phyloP scores from a whole-genome alignment of 1,140 invertebrate genomes.

The Bombus difficillimus region DNA sequence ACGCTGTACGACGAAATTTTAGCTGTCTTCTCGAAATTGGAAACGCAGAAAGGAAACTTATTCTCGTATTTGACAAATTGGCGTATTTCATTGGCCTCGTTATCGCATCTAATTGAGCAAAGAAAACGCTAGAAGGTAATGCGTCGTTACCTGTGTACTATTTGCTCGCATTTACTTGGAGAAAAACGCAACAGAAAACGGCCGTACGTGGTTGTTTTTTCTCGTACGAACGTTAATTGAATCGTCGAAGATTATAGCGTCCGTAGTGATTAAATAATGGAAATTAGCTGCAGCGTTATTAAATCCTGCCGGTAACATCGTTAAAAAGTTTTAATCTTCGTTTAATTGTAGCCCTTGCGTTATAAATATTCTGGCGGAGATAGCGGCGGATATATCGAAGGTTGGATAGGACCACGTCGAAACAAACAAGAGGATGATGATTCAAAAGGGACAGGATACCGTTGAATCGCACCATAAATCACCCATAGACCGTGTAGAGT shows the following conservation, averaged over 20 bases:
- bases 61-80: not conserved
- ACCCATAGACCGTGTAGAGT: not conserved
- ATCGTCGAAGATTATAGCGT: slow-evolving; percentile 7
- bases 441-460: not conserved
- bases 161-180: not conserved
- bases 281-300: not conserved
- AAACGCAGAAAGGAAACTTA: not conserved
- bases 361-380: not conserved
- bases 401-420: not conserved
- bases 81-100: not conserved
- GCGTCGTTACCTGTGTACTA: not conserved
- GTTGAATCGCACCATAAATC: slow-evolving; percentile 34
- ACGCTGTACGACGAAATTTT: not conserved
- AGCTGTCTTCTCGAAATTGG: not conserved
- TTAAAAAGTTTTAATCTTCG: not conserved
- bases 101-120: no score
- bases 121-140: not conserved
- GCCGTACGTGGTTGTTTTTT: not conserved
- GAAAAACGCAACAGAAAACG: not conserved
- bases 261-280: not conserved
- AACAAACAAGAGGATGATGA: slow-evolving; percentile 10
- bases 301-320: not conserved
- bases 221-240: not conserved
- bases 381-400: not conserved
- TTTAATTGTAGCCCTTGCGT: not conserved